phyloP scores from a whole-genome alignment of 2,888 invertebrate species.

The Lamellibrachia columna region DNA sequence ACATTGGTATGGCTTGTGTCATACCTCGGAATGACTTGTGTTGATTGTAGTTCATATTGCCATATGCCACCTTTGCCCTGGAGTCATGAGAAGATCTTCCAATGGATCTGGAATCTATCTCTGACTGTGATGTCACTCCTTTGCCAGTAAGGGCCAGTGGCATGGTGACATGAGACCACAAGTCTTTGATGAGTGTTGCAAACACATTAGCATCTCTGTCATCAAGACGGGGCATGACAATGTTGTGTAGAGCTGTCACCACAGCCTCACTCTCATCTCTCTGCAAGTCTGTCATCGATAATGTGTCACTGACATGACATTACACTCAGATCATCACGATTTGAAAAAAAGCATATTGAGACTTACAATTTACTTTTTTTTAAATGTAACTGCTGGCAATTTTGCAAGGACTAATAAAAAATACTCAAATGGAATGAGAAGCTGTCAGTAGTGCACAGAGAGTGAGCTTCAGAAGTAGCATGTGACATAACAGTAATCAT shows the following conservation, averaged over 20 bases:
- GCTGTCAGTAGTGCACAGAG: too few species aligned
- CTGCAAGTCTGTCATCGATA: neutral
- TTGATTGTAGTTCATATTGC: neutral
- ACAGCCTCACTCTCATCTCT: constrained; percentile 43
- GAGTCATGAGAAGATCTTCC: neutral
- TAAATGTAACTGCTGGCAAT: too few species aligned
- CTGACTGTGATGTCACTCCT: neutral
- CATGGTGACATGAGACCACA: constrained; percentile 57
- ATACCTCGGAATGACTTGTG: constrained; percentile 12
- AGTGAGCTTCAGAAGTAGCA: too few species aligned
- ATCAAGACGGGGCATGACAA: constrained; percentile 58
- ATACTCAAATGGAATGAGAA: too few species aligned
- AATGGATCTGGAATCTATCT: neutral
- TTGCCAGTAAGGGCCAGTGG: constrained; percentile 55
- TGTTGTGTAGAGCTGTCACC: constrained; percentile 57
- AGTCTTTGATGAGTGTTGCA: constrained; percentile 53
- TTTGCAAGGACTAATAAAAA: too few species aligned
- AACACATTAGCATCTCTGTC: constrained; percentile 58
- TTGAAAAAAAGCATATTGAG: neutral
- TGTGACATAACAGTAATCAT: too few species aligned
- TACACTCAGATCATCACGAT: neutral
- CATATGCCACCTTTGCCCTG: neutral
- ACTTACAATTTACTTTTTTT: too few species aligned
- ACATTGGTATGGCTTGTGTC: neutral
- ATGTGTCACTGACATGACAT: neutral